Conservation (phyloP, 1,140 invertebrate genomes). For the Rhyzopertha dominica region DNA sequence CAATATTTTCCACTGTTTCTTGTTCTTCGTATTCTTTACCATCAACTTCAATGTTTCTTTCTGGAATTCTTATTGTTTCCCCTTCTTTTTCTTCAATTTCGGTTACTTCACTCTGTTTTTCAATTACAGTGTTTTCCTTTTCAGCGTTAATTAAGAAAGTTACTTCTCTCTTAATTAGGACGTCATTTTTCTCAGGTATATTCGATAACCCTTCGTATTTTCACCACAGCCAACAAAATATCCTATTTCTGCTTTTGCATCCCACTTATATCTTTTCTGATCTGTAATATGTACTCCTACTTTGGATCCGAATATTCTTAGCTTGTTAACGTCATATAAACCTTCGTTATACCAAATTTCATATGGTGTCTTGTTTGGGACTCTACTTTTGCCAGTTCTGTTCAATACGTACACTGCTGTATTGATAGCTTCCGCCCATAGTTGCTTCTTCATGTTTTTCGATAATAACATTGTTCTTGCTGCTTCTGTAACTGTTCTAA, state of each 20-base stretch:
- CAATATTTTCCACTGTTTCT: constrained; percentile 1
- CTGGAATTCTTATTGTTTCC: constrained; percentile 4
- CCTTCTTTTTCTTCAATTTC: constrained; percentile 11
- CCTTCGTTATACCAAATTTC: constrained; percentile 37
- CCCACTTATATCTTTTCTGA: constrained; percentile 41
- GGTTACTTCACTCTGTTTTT: constrained; percentile 22
- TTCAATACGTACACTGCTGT: constrained; percentile 43
- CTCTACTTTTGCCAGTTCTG: constrained; percentile 37
- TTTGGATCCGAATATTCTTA: constrained; percentile 40
- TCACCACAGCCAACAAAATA: constrained; percentile 43
- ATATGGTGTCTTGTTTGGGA: constrained; percentile 37
- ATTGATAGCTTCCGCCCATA: constrained; percentile 45
- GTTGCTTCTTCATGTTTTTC: constrained; percentile 27
- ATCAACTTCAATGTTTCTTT: constrained; percentile 5
- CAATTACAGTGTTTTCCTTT: constrained; percentile 18
- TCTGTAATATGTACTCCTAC: constrained; percentile 42
- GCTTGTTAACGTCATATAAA: constrained; percentile 28
- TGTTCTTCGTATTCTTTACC: constrained; percentile 3
- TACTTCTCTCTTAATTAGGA: too few species aligned
- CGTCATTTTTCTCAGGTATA: too few species aligned
- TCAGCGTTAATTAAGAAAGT: too few species aligned
- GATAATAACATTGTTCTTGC: constrained; percentile 39
- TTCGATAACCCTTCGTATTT: constrained; percentile 37
- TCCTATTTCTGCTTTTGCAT: constrained; percentile 38
- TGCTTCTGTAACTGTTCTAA: constrained; percentile 45